Base-by-base conservation (phyloP, 2,888 invertebrate species). In the Meteorus colon region DNA sequence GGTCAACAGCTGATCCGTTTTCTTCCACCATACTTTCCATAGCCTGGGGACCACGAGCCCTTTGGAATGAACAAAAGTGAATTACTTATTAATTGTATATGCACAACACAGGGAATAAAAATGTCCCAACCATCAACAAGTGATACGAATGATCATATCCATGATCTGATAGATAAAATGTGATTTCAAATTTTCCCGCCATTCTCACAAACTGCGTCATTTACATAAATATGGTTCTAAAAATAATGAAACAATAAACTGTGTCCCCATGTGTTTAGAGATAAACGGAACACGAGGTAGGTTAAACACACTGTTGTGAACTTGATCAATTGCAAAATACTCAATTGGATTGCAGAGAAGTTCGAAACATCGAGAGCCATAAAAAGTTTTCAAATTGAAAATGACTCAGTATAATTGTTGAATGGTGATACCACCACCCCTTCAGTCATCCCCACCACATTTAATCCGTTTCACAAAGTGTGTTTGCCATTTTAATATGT, bases 11-110 rank as follows among this genome's bases (percentile, higher is more conserved):
- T 89, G 92, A 92, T 88, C 96, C 96, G 90, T 96, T 96, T 93
- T 96, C 96, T 92, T 96, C 96, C 91, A 96, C 96, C 94, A 96
- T 96, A 92, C 95, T 94, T 92, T 96, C 96, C 96, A 96, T 96
- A 93, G 90, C 91, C 91, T 89, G 90, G 89, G 89, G 87, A 89
- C 89, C 86, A 92, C 92, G 91, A 92, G 92, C 93, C 93, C 94
- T 94, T 91, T 90, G 91, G 92, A 91, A 77, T 70, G 55, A 63
- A 77, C 77, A 12, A 10, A 41, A 41, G 8, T 8, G 41, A 4
- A 41, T 41, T 12, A 41, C 12, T 4, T 10, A 8, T 41, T 12
- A 12, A 12, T 41, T 12, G 12, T 41, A 6, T 12, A 41, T 41
- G 41, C 2, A 41, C 8, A 12, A 41, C 4, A 34, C 34, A 41